Base-by-base conservation (phyloP, 2,113 vertebrate genomes). In the Pelodiscus sinensis region DNA sequence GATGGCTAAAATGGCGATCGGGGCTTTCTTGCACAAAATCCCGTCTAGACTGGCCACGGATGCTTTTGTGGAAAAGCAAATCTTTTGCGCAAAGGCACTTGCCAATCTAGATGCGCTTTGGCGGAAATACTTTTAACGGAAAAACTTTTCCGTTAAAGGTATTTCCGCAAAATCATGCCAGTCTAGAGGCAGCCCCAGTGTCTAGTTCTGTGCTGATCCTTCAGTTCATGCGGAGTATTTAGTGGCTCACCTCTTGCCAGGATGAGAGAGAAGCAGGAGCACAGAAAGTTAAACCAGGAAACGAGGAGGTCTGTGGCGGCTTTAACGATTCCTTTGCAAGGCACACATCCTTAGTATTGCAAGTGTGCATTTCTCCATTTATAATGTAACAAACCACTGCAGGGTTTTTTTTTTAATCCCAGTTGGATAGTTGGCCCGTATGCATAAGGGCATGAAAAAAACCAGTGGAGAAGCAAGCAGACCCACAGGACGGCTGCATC, bases 281-380 rank as follows among this genome's bases (percentile, higher is more conserved):
- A 92, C 60, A 84, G 93, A 95, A 81, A 96, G 94, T 92, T 95
- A 96, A 95, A 96, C 85, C 55, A 92, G 89, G 92, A 73, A 93
- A 92, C 55, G 92, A 92, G 86, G 94, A 95, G 60, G 86, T 60
- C 96, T 94, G 80, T 86, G 4, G 35, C 89, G 82, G 80, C n/a
- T 94, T 4, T 4, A 62, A 94, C 85, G 91, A 65, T 54, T 94
- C 6, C 0, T 73, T 91, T 82, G 73, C 75, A 44, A 85, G 90
- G 83, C 89, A 78, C 22, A 8, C 51, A 27, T 15, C 82, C 84
- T 55, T 81, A 38, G 88, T 75, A 80, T 4, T 92, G 94, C 79
- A 79, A 88, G 44, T 0, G 9, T 2, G 35, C 55, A 1, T 78
- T 82, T 27, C 38, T 80, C 90, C 79, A 88, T 97, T 95, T 93